Evolutionary conservation across 1,140 invertebrate species (phyloP).

Genomic region (Leucophenga varia): DNA sequence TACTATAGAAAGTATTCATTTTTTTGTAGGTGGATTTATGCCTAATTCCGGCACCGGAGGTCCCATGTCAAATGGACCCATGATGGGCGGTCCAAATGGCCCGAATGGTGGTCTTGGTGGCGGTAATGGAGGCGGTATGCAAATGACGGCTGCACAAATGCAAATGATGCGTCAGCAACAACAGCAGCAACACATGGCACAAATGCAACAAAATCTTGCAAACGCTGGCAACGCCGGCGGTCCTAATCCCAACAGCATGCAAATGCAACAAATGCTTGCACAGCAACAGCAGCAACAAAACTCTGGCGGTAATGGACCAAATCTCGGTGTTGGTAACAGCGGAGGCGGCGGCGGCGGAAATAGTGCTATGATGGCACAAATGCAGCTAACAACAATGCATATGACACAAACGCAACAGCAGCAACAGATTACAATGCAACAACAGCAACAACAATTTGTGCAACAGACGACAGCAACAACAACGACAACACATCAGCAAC

Average conservation of each 20-base stretch:
- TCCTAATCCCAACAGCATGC: slow-evolving; percentile 15
- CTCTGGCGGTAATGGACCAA: slow-evolving; percentile 60
- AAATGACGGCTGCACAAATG: slow-evolving; percentile 59
- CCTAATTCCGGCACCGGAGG: slow-evolving; percentile 45
- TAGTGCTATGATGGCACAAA: slow-evolving; percentile 49
- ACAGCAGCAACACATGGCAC: slow-evolving; percentile 29
- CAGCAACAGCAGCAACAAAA: slow-evolving; percentile 61
- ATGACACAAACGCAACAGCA: slow-evolving; percentile 66
- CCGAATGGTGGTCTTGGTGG: slow-evolving; percentile 22
- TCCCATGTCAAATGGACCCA: slow-evolving; percentile 20
- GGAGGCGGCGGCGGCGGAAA: slow-evolving; percentile 53
- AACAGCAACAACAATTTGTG: slow-evolving; percentile 51
- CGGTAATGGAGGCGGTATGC: slow-evolving; percentile 53
- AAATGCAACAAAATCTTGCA: slow-evolving; percentile 28
- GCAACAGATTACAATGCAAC: slow-evolving; percentile 65
- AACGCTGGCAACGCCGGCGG: slow-evolving; percentile 30
- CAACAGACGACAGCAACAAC: slow-evolving; percentile 34
- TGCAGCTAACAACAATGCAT: slow-evolving; percentile 66
- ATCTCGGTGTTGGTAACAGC: slow-evolving; percentile 60
- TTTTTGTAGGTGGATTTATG: slow-evolving; percentile 43
- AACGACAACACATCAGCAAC: slow-evolving; percentile 48
- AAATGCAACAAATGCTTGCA: slow-evolving; percentile 52
- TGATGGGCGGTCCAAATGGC: too few species aligned
- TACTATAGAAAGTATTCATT: neutral
- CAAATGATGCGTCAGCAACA: slow-evolving; percentile 56